Evolutionary conservation across 1,140 invertebrate genomes (phyloP), one percentile per base, ranked within the genome.

Genomic region (Uloborus diversus): DNA sequence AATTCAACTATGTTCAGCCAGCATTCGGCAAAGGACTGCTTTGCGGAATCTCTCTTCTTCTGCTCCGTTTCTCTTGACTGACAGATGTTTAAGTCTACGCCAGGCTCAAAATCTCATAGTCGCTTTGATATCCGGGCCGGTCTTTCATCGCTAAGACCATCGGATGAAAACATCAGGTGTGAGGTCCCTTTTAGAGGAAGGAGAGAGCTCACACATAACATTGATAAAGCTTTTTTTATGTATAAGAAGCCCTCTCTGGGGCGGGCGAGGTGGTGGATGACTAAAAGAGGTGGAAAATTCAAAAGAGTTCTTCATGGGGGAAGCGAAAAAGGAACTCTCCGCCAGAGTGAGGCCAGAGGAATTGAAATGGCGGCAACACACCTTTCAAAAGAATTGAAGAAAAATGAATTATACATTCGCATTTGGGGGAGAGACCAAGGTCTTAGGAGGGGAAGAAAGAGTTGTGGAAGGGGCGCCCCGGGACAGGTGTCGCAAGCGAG

Each of bases 341-440:
- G 51, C 51, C 51, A 53, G 25, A 53, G n/a, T n/a, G n/a, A 5
- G 66, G 49, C 47, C 66, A 27, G n/a, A 69, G 66, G 32, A 69
- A 69, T 69, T 69, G 47, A 32, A 69, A 69, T 69, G 66, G 66
- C 25, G 51, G n/a, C n/a, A n/a, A n/a, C 35, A 13, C 33, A 47
- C 66, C 66, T 69, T 69, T 69, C 66, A 56, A 69, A 69, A 69
- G 66, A 69, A 69, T 69, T 69, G 66, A 69, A 69, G 66, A 69
- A 69, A 69, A 69, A 69, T 69, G 66, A 69, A 69, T 69, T 69
- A 69, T 69, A 69, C 66, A 69, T 69, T 56, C 49, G 49, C 49
- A 69, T 69, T 69, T 69, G 56, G 66, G n/a, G n/a, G 66, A 62
- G 25, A 32, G 66, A 69, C 66, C 66, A 69, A 51, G 66, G 66